A percentile compares a stretch with the other conserved stretches of the same genome.
phyloP scores from a whole-genome alignment of 2,797 vertebrate genomes.

The Paramormyrops hopkinsi region DNA sequence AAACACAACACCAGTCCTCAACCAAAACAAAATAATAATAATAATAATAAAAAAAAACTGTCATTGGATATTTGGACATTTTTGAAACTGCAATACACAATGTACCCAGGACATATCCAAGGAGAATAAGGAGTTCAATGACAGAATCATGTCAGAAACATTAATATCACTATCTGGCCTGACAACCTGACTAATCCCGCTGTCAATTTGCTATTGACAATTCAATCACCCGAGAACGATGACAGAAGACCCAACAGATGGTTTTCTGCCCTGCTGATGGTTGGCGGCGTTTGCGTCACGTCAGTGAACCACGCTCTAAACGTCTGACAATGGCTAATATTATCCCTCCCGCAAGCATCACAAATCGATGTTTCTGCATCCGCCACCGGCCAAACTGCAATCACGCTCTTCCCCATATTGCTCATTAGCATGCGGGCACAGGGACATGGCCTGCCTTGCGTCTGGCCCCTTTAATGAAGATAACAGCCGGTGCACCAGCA shows the following conservation, averaged over 20 bases:
- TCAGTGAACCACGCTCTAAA: slow-evolving; percentile 66
- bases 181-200: not conserved
- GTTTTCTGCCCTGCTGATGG: slow-evolving; percentile 52
- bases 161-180: not conserved
- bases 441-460: not conserved
- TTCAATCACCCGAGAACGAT: not conserved
- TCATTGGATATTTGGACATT: not conserved
- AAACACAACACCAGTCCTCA: not conserved
- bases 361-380: slow-evolving; percentile 68
- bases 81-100: not conserved
- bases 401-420: slow-evolving; percentile 39
- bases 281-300: slow-evolving; percentile 64
- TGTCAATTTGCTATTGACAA: not conserved
- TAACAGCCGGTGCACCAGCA: not conserved
- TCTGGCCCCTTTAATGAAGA: not conserved
- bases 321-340: slow-evolving; percentile 73
- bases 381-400: slow-evolving; percentile 65
- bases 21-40: not conserved
- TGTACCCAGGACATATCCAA: not conserved
- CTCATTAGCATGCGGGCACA: not conserved
- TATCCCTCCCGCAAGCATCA: slow-evolving; percentile 55
- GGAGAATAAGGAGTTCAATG: not conserved
- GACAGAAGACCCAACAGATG: not conserved
- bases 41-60: not conserved
- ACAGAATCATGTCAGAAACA: not conserved